Percentiles rank a stretch among this genome's conserved stretches.
phyloP scores from a whole-genome alignment of 2,797 vertebrate species.

The Basileuterus tristriatus region DNA sequence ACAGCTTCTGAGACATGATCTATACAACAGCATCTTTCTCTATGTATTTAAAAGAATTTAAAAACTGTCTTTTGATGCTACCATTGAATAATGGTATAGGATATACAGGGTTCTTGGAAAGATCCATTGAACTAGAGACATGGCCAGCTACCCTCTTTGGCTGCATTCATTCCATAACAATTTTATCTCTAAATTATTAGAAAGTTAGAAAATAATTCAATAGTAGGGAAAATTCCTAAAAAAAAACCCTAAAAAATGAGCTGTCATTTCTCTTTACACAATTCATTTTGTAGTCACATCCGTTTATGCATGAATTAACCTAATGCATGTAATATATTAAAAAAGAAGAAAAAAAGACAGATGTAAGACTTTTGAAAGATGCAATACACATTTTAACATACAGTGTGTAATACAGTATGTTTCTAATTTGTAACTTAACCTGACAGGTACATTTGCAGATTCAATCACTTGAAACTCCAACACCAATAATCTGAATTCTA shows the following conservation, averaged over 20 bases:
- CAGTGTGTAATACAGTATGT: not conserved
- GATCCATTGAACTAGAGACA: conserved; percentile 63
- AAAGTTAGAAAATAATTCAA: conserved; percentile 66
- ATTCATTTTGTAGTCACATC: conserved; percentile 47
- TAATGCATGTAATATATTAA: not conserved
- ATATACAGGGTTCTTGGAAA: not conserved
- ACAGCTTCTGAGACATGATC: not conserved
- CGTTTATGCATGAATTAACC: conserved; percentile 42
- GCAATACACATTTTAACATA: not conserved
- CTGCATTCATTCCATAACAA: conserved; percentile 71
- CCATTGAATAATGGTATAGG: not conserved
- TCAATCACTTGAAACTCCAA: not conserved
- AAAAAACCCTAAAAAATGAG: conserved; percentile 44
- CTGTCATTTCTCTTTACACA: conserved; percentile 40
- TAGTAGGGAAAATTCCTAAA: conserved; percentile 39
- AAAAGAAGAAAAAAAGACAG: not conserved
- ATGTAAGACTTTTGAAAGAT: not conserved
- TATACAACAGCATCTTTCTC: not conserved
- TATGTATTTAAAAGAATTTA: not conserved
- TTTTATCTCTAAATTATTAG: conserved; percentile 78
- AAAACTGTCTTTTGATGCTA: not conserved
- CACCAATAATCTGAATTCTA: not conserved
- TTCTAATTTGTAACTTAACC: conserved; percentile 12
- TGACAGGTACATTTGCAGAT: not conserved
- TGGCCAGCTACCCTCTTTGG: conserved; percentile 76